phyloP scores from a whole-genome alignment of 2,797 vertebrate genomes.

The Nyctalus aviator region DNA sequence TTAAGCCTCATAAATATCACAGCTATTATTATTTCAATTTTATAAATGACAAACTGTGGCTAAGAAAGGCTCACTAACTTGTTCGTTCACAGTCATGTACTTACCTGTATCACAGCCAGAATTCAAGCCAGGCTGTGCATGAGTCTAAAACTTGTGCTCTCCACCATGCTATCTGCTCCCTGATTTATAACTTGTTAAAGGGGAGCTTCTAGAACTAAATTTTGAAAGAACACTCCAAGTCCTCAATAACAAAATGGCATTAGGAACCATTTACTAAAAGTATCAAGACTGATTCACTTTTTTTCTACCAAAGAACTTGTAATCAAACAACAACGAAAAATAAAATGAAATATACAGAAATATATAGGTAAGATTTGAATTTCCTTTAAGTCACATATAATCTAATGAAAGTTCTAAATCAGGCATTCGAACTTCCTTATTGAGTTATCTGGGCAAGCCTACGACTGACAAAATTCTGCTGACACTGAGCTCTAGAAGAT shows the following conservation, averaged over 20 bases:
- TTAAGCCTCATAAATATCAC: neutral
- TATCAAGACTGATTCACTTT: neutral
- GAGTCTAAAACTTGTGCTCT: neutral
- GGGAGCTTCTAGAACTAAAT: neutral
- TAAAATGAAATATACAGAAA: conserved; percentile 12
- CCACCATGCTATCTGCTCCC: neutral
- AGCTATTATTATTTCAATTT: neutral
- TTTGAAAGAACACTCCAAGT: neutral
- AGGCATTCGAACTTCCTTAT: neutral
- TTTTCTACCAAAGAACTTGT: neutral
- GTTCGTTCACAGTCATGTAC: neutral
- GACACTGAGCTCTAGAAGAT: neutral
- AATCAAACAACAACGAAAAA: neutral
- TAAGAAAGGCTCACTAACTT: neutral
- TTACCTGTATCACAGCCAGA: neutral
- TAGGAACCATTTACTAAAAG: neutral
- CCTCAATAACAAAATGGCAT: neutral
- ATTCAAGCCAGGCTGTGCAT: neutral
- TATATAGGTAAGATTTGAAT: conserved; percentile 14
- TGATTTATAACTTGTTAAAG: neutral
- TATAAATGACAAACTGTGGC: neutral
- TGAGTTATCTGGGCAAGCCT: neutral
- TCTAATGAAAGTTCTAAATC: conserved; percentile 12
- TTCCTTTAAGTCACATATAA: conserved; percentile 31
- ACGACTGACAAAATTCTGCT: neutral